Evolutionary conservation across 2,888 invertebrate species (phyloP).

Genomic region (Mylabris sibirica): DNA sequence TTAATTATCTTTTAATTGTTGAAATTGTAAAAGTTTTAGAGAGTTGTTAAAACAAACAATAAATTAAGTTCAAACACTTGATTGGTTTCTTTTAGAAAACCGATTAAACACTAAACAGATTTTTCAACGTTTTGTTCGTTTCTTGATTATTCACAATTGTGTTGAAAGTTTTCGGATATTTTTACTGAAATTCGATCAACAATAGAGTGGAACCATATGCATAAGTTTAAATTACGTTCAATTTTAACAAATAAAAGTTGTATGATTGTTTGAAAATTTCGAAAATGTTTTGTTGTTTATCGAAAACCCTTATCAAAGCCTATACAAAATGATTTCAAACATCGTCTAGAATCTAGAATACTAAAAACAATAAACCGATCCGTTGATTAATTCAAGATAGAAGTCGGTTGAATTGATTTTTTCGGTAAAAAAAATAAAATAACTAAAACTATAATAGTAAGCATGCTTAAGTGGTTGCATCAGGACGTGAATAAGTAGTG

Average conservation of each 20-base stretch:
- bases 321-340: not conserved
- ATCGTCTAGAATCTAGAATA: not conserved
- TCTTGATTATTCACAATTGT: not conserved
- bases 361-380: not conserved
- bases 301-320: not conserved
- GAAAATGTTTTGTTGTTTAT: not conserved
- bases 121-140: not conserved
- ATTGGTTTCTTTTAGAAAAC: not conserved
- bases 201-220: too few species aligned
- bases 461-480: not conserved
- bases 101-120: not conserved
- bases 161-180: too few species aligned
- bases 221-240: not conserved
- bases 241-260: not conserved
- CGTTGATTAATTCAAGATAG: not conserved
- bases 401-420: not conserved
- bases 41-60: not conserved
- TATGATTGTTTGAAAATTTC: not conserved
- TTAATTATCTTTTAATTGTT: not conserved
- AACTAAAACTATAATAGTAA: not conserved
- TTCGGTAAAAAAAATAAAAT: not conserved
- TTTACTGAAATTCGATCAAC: too few species aligned
- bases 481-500: not conserved
- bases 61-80: not conserved
- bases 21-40: slow-evolving; percentile 1